Evolutionary conservation across 2,888 invertebrate species (phyloP), one percentile per base, ranked within the genome.

Genomic region (Hydriomena furcata): DNA sequence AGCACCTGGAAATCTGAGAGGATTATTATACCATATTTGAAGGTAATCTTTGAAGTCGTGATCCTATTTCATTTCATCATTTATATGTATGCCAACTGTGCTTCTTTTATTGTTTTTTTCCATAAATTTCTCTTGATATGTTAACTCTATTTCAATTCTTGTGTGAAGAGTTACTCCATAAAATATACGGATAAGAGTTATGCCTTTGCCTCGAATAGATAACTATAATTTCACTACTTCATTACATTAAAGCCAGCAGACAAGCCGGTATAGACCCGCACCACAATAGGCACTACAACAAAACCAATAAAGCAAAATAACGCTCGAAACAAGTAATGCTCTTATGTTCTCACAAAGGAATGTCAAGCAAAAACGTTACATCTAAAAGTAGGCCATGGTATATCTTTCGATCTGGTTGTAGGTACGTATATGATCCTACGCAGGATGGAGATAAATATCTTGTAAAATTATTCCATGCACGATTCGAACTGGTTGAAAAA

Each of bases 401-500:
- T 57, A 52, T 61, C 66, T 58, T 47, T 54, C 31, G 45, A 54
- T 52, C 63, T 58, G 24, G 44, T 36, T 34, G 17, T 3, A 17
- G 17, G 17, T 17, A 17, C 17, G 11, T 58, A 58, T 57, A 46
- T 38, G 43, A 55, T 71, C 67, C 58, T 53, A 51, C 51, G 41
- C 54, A 73, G 68, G 74, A 75, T 73, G 64, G 55, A 71, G 77
- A 80, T 82, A 69, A 46, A 60, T 52, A 79, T 82, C 79, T 59
- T 46, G 69, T 61, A 73, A 60, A 71, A 71, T n/a, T 66, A 64
- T 83, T 79, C 81, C 77, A 55, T 35, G 27, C 55, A 58, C 47
- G 58, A 35, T n/a, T 28, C 8, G 25, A 53, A 46, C 46, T 28
- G 27, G 51, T 45, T 47, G 58, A 41, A 34, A 24, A 42, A 68